A percentile compares a stretch with the other conserved stretches of the same genome.
Evolutionary conservation across 35 echinoderm and acorn worm species (phyloP).

Genomic region (Hemicentrotus pulcherrimus): DNA sequence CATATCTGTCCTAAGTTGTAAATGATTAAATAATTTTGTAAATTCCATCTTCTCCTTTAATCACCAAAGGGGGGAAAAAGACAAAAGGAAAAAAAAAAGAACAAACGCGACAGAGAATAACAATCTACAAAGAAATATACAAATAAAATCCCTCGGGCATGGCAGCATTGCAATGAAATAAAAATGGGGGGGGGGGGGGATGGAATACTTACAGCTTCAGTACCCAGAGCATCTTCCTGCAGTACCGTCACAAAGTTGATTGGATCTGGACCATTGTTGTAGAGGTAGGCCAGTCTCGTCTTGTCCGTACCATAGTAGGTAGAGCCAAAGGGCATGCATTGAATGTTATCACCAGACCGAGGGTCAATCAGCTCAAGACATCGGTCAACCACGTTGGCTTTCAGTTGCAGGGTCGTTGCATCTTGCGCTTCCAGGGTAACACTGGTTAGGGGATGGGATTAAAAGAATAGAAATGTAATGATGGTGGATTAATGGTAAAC

Average conservation of each 20-base stretch:
- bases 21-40: too few relatives aligned
- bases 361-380: constrained; percentile 81
- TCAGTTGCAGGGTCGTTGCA: constrained; percentile 63
- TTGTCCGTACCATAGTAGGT: constrained; percentile 97
- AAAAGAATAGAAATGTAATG: too few relatives aligned
- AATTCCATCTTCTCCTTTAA: too few relatives aligned
- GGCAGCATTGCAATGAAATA: too few relatives aligned
- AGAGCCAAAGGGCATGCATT: constrained; percentile 87
- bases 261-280: constrained; percentile 93
- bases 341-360: constrained; percentile 57
- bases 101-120: neutral
- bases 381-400: constrained; percentile 86
- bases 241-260: constrained; percentile 95
- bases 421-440: constrained; percentile 90
- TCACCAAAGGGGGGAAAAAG: too few relatives aligned
- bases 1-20: too few relatives aligned
- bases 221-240: constrained; percentile 80
- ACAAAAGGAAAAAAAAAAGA: too few relatives aligned
- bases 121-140: neutral
- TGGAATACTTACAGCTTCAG: constrained; percentile 79
- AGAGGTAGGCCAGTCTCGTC: constrained; percentile 76
- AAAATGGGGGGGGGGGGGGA: too few relatives aligned
- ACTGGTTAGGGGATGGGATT: constrained; percentile 46
- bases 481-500: too few relatives aligned
- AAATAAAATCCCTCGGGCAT: too few relatives aligned